phyloP scores from a whole-genome alignment of 1,140 invertebrate genomes.

The Diorhabda sublineata region DNA sequence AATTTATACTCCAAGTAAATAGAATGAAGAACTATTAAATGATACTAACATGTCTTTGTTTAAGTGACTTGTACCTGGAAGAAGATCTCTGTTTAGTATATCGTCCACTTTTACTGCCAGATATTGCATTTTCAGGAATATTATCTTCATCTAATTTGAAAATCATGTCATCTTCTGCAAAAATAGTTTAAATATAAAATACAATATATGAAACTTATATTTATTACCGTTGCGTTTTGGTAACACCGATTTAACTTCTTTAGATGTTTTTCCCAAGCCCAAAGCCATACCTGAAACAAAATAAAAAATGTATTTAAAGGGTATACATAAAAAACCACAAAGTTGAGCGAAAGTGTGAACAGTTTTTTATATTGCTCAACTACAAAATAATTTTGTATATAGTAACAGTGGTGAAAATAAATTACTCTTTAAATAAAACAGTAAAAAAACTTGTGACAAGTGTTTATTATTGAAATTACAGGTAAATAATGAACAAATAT shows the following conservation, averaged over 20 bases:
- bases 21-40: neutral
- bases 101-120: constrained; percentile 30
- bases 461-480: too few species aligned
- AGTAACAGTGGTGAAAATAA: too few species aligned
- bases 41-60: constrained; percentile 41
- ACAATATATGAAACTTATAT: constrained; percentile 12
- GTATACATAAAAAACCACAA: too few species aligned
- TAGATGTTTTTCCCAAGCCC: constrained; percentile 58
- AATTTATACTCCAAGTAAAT: too few species aligned
- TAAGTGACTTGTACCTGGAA: constrained; percentile 32
- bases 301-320: neutral
- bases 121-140: constrained; percentile 36
- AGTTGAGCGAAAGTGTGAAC: too few species aligned
- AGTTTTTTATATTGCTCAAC: too few species aligned
- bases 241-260: neutral
- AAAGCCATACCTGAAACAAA: constrained; percentile 62
- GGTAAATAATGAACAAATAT: too few species aligned
- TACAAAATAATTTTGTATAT: too few species aligned
- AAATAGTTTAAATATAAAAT: constrained; percentile 16
- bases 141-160: constrained; percentile 70
- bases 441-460: too few species aligned
- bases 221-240: constrained; percentile 15
- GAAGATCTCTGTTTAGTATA: constrained; percentile 37
- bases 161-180: constrained; percentile 57
- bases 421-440: too few species aligned